Percentiles rank a stretch among this genome's conserved stretches.
Conservation (phyloP, 2,113 vertebrate species). For the Galeopterus variegatus region DNA sequence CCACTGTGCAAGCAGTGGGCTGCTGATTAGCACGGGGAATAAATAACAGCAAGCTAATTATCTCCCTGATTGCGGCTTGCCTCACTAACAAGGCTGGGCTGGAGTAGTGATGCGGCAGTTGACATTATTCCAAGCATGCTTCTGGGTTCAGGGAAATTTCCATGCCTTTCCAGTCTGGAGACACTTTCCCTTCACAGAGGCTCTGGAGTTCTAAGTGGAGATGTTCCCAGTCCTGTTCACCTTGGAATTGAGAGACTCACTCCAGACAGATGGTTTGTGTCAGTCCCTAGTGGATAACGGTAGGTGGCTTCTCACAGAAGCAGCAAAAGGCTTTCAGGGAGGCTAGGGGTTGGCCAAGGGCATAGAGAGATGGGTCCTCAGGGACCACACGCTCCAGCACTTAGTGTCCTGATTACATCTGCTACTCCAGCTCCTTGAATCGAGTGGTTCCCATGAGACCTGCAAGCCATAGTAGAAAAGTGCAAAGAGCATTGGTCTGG, state of each 20-base stretch:
- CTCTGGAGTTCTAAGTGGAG: conserved; percentile 40
- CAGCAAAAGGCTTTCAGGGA: conserved; percentile 67
- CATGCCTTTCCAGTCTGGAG: conserved; percentile 72
- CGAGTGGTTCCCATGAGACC: conserved; percentile 31
- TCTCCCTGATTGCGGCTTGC: conserved; percentile 85
- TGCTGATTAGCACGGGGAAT: conserved; percentile 85
- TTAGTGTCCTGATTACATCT: conserved; percentile 76
- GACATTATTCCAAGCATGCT: conserved; percentile 80
- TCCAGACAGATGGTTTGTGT: conserved; percentile 45
- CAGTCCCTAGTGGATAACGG: neutral
- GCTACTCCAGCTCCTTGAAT: neutral
- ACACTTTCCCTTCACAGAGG: conserved; percentile 56
- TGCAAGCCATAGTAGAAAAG: neutral
- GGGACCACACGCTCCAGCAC: conserved; percentile 56
- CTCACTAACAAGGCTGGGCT: conserved; percentile 78
- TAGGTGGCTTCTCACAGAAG: conserved; percentile 48
- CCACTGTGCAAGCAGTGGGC: conserved; percentile 81
- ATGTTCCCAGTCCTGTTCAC: conserved; percentile 55
- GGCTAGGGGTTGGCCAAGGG: conserved; percentile 67
- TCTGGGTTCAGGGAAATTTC: conserved; percentile 80
- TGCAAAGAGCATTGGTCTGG: neutral
- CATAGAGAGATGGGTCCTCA: conserved; percentile 55
- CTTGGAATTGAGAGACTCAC: conserved; percentile 67
- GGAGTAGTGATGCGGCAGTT: conserved; percentile 68
- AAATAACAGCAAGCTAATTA: conserved; percentile 88